Conservation (phyloP, 2,113 vertebrate species). For the Archocentrus centrarchus region DNA sequence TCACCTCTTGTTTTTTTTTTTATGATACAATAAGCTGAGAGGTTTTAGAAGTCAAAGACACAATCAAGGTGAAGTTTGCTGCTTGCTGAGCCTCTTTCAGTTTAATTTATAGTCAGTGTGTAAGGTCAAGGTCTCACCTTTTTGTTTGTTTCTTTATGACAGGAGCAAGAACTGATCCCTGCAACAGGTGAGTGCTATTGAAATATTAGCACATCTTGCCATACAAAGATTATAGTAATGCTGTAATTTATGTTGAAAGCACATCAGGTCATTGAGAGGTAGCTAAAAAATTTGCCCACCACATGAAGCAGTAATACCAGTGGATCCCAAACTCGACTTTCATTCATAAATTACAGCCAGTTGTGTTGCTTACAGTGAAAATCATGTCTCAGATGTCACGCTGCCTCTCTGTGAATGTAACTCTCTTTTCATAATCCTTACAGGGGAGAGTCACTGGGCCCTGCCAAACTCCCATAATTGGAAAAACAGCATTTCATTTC, state of each 20-base stretch:
- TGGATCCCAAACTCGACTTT: background rate
- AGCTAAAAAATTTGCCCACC: background rate
- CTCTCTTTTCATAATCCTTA: slow-evolving; percentile 43
- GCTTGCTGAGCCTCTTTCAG: background rate
- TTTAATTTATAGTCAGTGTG: background rate
- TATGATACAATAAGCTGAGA: background rate
- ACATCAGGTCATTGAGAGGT: background rate
- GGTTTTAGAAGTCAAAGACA: background rate
- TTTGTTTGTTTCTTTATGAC: background rate
- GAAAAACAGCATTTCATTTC: slow-evolving; percentile 80
- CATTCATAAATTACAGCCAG: background rate
- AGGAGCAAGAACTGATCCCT: background rate
- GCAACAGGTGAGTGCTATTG: background rate
- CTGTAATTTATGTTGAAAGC: background rate
- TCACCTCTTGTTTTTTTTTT: background rate
- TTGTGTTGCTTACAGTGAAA: slow-evolving; percentile 8
- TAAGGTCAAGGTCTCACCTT: background rate
- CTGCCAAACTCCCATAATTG: slow-evolving; percentile 71
- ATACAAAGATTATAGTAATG: background rate
- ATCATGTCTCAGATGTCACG: background rate
- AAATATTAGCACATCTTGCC: background rate
- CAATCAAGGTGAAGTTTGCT: background rate
- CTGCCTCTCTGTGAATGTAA: background rate
- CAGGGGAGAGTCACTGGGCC: slow-evolving; percentile 53
- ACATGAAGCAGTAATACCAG: background rate